These are phyloP conservation scores for Gavialis gangeticus DNA, from an alignment of 2,113 vertebrate genomes.

Conservation along the genomic window DNA sequence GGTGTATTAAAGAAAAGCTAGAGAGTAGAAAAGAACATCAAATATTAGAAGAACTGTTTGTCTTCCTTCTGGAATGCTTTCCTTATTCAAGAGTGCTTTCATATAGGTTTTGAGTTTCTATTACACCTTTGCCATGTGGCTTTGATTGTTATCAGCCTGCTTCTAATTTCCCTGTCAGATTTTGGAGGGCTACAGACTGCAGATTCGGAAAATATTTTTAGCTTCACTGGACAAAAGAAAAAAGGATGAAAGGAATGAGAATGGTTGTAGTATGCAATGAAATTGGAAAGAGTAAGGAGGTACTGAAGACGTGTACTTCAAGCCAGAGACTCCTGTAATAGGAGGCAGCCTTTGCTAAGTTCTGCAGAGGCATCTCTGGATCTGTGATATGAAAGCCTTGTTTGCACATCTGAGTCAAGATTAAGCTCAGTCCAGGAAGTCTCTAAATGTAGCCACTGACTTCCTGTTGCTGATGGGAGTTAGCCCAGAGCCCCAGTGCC, in stretches of 20 bases:
- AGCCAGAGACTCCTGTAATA: background rate
- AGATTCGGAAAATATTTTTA: conserved; percentile 40
- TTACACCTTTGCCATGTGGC: conserved; percentile 27
- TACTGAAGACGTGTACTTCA: background rate
- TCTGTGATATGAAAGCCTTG: rapidly evolving
- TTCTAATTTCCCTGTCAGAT: conserved; percentile 35
- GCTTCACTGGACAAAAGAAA: background rate
- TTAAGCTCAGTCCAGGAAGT: background rate
- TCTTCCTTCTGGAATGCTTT: conserved; percentile 10
- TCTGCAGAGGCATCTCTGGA: background rate
- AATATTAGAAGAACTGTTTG: background rate
- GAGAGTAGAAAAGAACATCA: conserved; percentile 11
- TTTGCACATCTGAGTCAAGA: rapidly evolving
- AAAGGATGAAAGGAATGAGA: background rate
- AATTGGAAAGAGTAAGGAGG: background rate
- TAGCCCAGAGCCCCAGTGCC: background rate
- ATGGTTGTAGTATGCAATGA: background rate
- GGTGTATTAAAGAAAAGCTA: background rate
- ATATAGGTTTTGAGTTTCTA: conserved; percentile 26
- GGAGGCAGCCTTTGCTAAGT: background rate
- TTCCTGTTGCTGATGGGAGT: background rate
- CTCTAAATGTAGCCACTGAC: background rate
- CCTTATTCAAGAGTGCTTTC: conserved; percentile 40
- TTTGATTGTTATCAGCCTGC: conserved; percentile 49
- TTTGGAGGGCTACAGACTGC: conserved; percentile 2